These are phyloP conservation scores for Trichoplusia ni DNA, from an alignment of 1,140 invertebrate species.

Conservation along the genomic window DNA sequence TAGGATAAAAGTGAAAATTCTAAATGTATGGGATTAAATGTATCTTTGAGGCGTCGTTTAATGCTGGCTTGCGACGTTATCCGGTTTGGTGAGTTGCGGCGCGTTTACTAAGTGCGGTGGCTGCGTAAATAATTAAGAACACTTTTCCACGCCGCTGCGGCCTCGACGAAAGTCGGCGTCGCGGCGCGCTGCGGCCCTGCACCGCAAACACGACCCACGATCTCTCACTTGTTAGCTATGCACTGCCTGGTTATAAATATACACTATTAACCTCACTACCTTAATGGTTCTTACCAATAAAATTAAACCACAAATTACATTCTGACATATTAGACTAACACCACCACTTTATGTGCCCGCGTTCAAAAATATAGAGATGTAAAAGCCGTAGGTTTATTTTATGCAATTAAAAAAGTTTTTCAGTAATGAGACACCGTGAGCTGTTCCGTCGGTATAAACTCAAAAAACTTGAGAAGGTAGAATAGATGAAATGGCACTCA, in stretches of 20 bases:
- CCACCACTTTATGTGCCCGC: too few species aligned
- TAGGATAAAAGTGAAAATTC: slow-evolving; percentile 26
- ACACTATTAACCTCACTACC: neutral
- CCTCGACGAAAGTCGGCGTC: neutral
- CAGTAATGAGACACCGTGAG: too few species aligned
- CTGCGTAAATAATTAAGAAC: slow-evolving; percentile 71
- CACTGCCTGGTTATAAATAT: neutral
- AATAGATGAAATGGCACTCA: neutral
- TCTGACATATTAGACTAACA: too few species aligned
- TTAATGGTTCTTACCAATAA: neutral
- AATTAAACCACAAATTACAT: too few species aligned
- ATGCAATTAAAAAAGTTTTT: too few species aligned
- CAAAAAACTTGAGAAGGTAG: neutral
- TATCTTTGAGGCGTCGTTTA: slow-evolving; percentile 11
- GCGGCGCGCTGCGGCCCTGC: neutral
- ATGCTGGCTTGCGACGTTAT: slow-evolving; percentile 21
- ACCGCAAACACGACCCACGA: neutral
- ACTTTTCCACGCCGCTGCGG: slow-evolving; percentile 52
- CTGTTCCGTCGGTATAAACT: too few species aligned
- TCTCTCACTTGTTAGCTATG: neutral
- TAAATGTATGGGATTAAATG: too few species aligned
- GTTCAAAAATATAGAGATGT: too few species aligned
- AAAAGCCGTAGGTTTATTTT: too few species aligned
- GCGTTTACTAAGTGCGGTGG: slow-evolving; percentile 50
- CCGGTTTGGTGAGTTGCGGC: slow-evolving; percentile 34